Base-by-base conservation (phyloP, 2,888 invertebrate species). In the Unio delphinus region DNA sequence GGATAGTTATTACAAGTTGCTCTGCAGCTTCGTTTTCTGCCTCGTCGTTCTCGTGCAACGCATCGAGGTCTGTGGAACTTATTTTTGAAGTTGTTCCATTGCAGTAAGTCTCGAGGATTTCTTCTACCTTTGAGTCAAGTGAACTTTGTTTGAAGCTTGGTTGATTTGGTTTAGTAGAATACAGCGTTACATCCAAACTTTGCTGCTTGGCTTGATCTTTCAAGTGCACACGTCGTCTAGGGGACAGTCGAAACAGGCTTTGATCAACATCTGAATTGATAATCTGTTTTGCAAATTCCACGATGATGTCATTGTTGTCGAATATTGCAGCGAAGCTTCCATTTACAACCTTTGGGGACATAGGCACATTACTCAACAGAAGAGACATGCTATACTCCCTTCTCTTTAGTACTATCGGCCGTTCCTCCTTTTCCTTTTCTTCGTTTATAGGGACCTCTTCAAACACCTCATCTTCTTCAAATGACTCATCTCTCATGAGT, bases 331-430 rank as follows among this genome's bases (percentile, higher is more conserved):
- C 90, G 68, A 89, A 90, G 70, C 89, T 89, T 18, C 90, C 89
- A 74, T 90, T 90, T 67, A 90, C 96, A 65, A 98, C 95, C 91
- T 98, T 98, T 0, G 98, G 98, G 7, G 97, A 97, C 94, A 96
- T 95, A 1, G 98, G 98, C 3, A 96, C 96, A 90, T 98, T 98
- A 65, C 97, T 95, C 64, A 98, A 92, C 34, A 98, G 92, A 3
- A 98, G 92, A 86, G 97, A 97, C 62, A 98, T 96, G 57, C 98
- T 98, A 85, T 97, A 98, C 57, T 95, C 88, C 64, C 83, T 83
- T 59, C 78, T 73, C 67, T 82, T 64, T 68, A 23, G 62, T 70
- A 56, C 18, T 34, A 26, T 45, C 54, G 28, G 28, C 5, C 62
- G 28, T 70, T 80, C 68, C 20, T 75, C 76, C n/a, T 68, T 74